phyloP scores from a whole-genome alignment of 2,797 vertebrate species.

The Phoeniculus purpureus region DNA sequence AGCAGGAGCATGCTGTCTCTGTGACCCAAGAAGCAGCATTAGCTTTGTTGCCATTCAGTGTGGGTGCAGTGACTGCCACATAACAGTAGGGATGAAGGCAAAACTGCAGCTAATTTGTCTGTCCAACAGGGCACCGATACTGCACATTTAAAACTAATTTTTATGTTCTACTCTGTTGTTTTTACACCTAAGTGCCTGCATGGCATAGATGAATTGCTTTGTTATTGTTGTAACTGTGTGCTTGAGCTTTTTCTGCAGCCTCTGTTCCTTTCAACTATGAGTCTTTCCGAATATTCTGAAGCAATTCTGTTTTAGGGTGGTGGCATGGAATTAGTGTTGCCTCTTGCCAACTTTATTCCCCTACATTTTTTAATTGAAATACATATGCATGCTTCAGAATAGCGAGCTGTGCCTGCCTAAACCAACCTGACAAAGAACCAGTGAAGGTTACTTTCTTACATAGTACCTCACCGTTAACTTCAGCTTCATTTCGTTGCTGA shows the following conservation, averaged over 20 bases:
- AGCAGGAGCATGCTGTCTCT: constrained; percentile 36
- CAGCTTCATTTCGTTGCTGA: constrained; percentile 39
- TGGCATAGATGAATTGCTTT: constrained; percentile 88
- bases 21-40: neutral
- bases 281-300: constrained; percentile 99
- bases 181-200: constrained; percentile 86
- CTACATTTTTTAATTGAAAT: constrained; percentile 87
- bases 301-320: constrained; percentile 99
- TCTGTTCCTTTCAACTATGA: constrained; percentile 88
- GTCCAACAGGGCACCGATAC: constrained; percentile 61
- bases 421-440: constrained; percentile 57
- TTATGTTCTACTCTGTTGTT: constrained; percentile 75
- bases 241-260: constrained; percentile 92
- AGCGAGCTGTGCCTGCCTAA: constrained; percentile 83
- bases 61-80: neutral
- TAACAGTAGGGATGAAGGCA: neutral
- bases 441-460: neutral
- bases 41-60: neutral
- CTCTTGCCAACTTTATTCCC: constrained; percentile 94
- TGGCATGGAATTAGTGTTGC: constrained; percentile 99
- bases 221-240: constrained; percentile 81
- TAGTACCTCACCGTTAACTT: constrained; percentile 16
- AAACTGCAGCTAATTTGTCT: neutral
- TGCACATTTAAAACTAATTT: constrained; percentile 82
- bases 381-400: constrained; percentile 96